A percentile compares a stretch with the other conserved stretches of the same genome.
phyloP scores from a whole-genome alignment of 2,888 invertebrate genomes.

The Synanthedon vespiformis region DNA sequence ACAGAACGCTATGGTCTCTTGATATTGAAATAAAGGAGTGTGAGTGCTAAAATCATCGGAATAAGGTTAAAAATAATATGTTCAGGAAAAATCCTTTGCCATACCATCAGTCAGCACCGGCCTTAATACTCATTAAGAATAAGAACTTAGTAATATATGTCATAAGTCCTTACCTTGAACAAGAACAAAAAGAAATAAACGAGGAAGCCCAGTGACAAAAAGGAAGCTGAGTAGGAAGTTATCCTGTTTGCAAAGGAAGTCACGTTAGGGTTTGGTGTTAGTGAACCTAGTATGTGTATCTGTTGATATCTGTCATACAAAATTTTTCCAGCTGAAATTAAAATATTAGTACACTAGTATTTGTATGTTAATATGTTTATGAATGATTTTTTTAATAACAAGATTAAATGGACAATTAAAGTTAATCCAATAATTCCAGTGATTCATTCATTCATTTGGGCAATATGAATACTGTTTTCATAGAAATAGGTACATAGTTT shows the following conservation, averaged over 20 bases:
- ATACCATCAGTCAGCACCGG: too few relatives aligned
- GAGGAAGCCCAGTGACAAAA: conserved; percentile 74
- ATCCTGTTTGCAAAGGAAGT: conserved; percentile 56
- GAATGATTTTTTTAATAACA: neutral
- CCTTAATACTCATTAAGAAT: too few relatives aligned
- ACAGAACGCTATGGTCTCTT: too few relatives aligned
- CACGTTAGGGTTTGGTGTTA: conserved; percentile 63
- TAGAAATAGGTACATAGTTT: too few relatives aligned
- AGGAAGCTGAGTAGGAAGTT: conserved; percentile 52
- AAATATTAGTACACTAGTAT: conserved; percentile 11
- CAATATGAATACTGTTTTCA: too few relatives aligned
- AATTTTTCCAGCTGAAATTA: conserved; percentile 71
- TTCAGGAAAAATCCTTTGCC: too few relatives aligned
- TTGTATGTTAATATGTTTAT: neutral
- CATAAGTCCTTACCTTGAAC: conserved; percentile 48
- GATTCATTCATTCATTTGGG: too few relatives aligned
- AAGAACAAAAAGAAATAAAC: conserved; percentile 52
- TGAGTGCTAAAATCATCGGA: too few relatives aligned
- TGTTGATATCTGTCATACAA: conserved; percentile 75
- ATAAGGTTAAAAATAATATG: too few relatives aligned
- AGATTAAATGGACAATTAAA: neutral
- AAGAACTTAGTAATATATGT: neutral
- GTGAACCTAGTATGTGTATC: conserved; percentile 61
- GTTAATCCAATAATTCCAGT: too few relatives aligned
- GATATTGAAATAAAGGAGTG: too few relatives aligned